These are phyloP conservation scores for Peromyscus leucopus DNA, from an alignment of 2,113 vertebrate genomes.

Conservation along the genomic window DNA sequence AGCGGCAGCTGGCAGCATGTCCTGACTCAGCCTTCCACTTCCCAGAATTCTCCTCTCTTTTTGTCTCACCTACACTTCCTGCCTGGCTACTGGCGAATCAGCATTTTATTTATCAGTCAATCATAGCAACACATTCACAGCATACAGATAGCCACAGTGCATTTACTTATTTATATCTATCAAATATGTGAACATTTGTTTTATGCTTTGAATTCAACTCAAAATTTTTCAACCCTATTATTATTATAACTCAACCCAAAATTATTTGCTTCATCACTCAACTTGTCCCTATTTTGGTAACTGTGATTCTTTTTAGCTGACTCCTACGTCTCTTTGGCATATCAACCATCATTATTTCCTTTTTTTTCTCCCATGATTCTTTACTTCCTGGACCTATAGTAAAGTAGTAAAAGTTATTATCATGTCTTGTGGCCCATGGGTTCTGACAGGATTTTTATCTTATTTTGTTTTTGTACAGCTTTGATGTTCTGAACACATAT, in stretches of 20 bases:
- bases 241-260: background rate
- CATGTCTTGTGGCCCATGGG: background rate
- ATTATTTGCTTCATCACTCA: background rate
- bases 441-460: background rate
- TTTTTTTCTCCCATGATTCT: background rate
- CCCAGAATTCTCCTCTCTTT: no score
- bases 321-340: background rate
- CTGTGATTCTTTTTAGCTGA: background rate
- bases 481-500: background rate
- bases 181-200: background rate
- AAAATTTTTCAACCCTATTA: background rate
- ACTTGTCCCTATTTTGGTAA: background rate
- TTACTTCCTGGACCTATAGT: background rate
- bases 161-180: background rate
- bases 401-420: background rate
- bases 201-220: background rate
- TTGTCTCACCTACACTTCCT: no score
- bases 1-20: no score
- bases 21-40: no score
- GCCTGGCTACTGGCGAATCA: no score
- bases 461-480: background rate
- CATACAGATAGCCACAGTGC: no score
- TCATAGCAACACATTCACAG: no score
- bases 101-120: no score
- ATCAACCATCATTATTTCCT: background rate